Conservation (phyloP, 2,888 invertebrate species). For the Agrochola lychnidis region DNA sequence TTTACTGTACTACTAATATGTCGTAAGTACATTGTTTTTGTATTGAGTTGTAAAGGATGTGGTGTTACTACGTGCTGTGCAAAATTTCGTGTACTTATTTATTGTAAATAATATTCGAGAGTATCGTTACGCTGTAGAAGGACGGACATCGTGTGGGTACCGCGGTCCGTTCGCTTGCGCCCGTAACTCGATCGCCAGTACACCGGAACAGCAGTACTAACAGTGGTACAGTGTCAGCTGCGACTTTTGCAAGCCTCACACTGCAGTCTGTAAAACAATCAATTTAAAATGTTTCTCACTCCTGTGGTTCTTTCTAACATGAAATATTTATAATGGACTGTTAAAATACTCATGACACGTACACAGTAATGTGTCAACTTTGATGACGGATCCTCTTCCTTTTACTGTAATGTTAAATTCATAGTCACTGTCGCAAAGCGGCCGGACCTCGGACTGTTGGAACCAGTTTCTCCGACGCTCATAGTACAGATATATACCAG, state of each 20-base stretch:
- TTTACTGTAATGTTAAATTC: constrained; percentile 8
- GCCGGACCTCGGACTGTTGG: constrained; percentile 22
- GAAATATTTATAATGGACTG: constrained; percentile 38
- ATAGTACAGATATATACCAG: constrained; percentile 34
- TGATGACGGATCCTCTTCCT: constrained; percentile 12
- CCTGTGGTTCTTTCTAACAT: constrained; percentile 23
- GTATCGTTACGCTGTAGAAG: constrained; percentile 54
- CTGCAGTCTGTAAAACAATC: not conserved
- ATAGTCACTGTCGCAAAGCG: constrained; percentile 41
- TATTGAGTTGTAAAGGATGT: constrained; percentile 64
- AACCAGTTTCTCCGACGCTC: constrained; percentile 16
- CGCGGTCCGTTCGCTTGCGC: constrained; percentile 9
- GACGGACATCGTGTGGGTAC: constrained; percentile 55
- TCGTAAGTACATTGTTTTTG: constrained; percentile 65
- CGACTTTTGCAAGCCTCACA: constrained; percentile 6
- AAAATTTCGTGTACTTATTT: constrained; percentile 79
- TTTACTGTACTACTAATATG: constrained; percentile 63
- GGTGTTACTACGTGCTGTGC: constrained; percentile 53
- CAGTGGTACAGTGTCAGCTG: not conserved
- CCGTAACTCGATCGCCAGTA: not conserved
- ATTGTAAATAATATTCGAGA: constrained; percentile 76
- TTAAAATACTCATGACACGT: constrained; percentile 49
- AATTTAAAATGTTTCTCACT: not conserved
- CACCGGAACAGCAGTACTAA: not conserved
- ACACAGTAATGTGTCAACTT: constrained; percentile 28